Percentiles rank a stretch among this genome's conserved stretches.
phyloP scores from a whole-genome alignment of 2,888 invertebrate species.

The Napeogenes sylphis region DNA sequence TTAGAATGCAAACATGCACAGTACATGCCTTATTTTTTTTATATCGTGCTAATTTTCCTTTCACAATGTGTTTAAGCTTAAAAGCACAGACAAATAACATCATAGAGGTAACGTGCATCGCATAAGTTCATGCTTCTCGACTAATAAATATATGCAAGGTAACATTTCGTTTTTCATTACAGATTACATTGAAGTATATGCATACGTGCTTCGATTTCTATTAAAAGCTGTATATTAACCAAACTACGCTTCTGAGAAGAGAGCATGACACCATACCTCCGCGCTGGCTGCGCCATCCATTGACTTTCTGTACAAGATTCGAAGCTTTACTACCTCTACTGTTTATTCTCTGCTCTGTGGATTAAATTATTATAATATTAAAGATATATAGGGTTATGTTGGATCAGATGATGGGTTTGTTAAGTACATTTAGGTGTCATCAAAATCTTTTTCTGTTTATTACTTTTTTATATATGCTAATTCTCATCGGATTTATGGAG shows the following conservation, averaged over 20 bases:
- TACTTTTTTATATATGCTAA: too few species aligned
- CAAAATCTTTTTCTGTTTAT: too few species aligned
- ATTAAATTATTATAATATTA: conserved; percentile 47
- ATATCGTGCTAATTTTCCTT: conserved; percentile 40
- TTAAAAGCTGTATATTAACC: conserved; percentile 8
- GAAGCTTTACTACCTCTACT: conserved; percentile 70
- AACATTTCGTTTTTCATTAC: background rate
- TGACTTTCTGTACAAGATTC: conserved; percentile 63
- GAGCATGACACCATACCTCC: conserved; percentile 60
- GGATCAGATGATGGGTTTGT: background rate
- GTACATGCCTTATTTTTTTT: conserved; percentile 41
- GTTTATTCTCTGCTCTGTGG: conserved; percentile 75
- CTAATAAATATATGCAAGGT: conserved; percentile 2
- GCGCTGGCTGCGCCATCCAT: conserved; percentile 73
- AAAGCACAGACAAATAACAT: conserved; percentile 32
- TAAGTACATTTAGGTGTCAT: too few species aligned
- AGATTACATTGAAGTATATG: background rate
- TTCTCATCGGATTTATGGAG: too few species aligned
- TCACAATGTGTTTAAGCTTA: conserved; percentile 24
- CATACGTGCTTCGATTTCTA: background rate
- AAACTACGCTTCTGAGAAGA: conserved; percentile 18
- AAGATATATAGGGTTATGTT: background rate
- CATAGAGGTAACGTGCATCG: conserved; percentile 31
- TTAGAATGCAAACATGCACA: conserved; percentile 50
- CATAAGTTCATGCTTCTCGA: conserved; percentile 32